Base-by-base conservation (phyloP, 1,140 invertebrate genomes). In the Drosophila triauraria region DNA sequence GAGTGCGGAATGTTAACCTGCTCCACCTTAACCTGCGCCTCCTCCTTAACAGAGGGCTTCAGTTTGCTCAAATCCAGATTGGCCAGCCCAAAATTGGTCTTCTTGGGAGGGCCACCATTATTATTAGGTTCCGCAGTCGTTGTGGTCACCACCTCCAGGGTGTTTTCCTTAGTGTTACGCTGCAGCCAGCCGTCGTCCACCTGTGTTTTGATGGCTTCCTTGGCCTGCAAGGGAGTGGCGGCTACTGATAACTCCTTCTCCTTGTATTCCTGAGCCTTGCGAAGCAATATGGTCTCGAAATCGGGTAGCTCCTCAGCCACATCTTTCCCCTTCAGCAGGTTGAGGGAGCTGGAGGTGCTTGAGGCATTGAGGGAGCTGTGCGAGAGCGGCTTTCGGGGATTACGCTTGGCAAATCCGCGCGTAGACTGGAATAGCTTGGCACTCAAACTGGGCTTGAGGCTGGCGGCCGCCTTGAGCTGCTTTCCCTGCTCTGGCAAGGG, bases 351-450 rank as follows among this genome's bases (percentile, higher is more conserved):
- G 4, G 54, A 65, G 1, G 56, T n/a, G 6, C 38, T 35, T 9
- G 32, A 43, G 23, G 61, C 44, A 56, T 81, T 85, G 9, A 63
- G 17, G 1, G 77, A 57, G n/a, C 35, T 61, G 9, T 80, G 70
- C 4, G 94, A 93, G n/a, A 95, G 69, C 0, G 95, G 95, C 92
- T 97, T 97, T 84, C 96, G 94, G 13, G 96, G 96, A 93, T 97
- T 97, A 67, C 96, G 93, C 84, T 96, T 95, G 25, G 94, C 85
- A 94, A 92, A 97, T 95, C 86, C 80, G 20, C 61, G 69, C 1
- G 95, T 94, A 46, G 94, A 94, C 43, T 95, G 94, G 93, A 97
- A 97, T 58, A 96, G 93, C 87, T 97, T 96, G 82, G 64, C 75
- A 62, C 75, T 96, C 1, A 92, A 57, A 30, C 87, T 92, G 0